A percentile compares a stretch with the other conserved stretches of the same genome.
These are phyloP conservation scores for Montipora foliosa DNA, from an alignment of 64 coral and sea anemone species.

Conservation along the genomic window DNA sequence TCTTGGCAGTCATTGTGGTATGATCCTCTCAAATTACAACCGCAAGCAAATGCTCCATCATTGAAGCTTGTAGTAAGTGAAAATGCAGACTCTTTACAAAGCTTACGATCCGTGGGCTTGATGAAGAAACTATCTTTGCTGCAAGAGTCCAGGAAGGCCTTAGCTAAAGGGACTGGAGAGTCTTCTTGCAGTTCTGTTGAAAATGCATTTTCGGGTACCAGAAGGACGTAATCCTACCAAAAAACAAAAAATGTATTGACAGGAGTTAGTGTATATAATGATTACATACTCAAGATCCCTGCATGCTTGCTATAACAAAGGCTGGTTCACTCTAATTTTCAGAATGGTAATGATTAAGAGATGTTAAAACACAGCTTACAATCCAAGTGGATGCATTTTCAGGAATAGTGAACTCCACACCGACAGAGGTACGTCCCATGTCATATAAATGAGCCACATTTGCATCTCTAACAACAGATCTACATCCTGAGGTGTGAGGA, in stretches of 20 bases:
- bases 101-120: conserved; percentile 42
- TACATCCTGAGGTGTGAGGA: conserved; percentile 88
- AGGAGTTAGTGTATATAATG: too few species aligned
- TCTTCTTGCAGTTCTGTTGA: conserved; percentile 60
- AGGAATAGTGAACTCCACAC: conserved; percentile 73
- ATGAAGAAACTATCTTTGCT: conserved; percentile 79
- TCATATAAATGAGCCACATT: conserved; percentile 66
- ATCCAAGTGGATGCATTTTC: conserved; percentile 83
- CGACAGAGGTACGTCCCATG: conserved; percentile 72
- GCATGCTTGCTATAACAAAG: too few species aligned
- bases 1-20: conserved; percentile 68
- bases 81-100: conserved; percentile 84
- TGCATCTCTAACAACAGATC: conserved; percentile 55
- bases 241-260: background rate
- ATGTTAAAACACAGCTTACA: conserved; percentile 60
- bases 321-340: background rate
- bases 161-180: conserved; percentile 61
- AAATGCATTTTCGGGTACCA: conserved; percentile 82
- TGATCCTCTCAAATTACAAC: conserved; percentile 79
- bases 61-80: conserved; percentile 89
- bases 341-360: background rate
- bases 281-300: too few species aligned
- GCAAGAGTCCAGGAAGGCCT: conserved; percentile 81
- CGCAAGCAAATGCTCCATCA: conserved; percentile 82
- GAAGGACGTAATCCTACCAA: conserved; percentile 77